These are phyloP conservation scores for Lacanobia wlatinum DNA, from an alignment of 2,888 invertebrate species.

Conservation along the genomic window DNA sequence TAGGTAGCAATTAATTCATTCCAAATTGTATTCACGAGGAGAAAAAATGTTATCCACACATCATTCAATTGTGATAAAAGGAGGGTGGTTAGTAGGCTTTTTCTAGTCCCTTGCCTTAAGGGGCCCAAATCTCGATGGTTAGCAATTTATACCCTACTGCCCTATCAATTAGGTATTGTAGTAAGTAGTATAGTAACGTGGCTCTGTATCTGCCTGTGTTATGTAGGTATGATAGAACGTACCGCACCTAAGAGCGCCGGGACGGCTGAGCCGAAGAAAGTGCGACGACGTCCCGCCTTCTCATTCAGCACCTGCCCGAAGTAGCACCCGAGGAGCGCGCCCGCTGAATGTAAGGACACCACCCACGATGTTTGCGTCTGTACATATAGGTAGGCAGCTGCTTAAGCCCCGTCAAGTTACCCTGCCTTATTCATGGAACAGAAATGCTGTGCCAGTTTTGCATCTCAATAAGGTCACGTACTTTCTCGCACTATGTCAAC, in stretches of 20 bases:
- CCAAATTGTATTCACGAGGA: neutral
- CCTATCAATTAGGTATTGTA: no score
- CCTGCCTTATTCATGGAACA: neutral
- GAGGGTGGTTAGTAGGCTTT: neutral
- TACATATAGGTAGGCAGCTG: conserved; percentile 38
- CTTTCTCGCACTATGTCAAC: neutral
- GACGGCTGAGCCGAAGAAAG: conserved; percentile 87
- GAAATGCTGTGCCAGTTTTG: neutral
- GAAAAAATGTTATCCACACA: no score
- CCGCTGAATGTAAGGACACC: conserved; percentile 90
- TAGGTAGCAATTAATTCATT: neutral
- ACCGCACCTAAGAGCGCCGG: conserved; percentile 91
- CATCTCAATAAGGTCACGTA: no score
- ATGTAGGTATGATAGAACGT: conserved; percentile 69
- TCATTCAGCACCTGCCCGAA: conserved; percentile 90
- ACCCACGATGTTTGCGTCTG: conserved; percentile 90
- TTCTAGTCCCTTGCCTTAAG: no score
- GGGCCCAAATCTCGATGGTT: neutral
- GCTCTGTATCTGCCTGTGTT: no score
- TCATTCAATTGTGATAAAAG: neutral
- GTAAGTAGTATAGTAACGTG: no score
- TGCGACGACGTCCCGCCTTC: conserved; percentile 89
- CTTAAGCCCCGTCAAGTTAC: no score
- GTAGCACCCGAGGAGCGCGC: conserved; percentile 90
- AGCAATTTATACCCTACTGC: no score